Percentiles rank a stretch among this genome's conserved stretches.
Conservation (phyloP, 2,113 vertebrate genomes). For the Guaruba guarouba region DNA sequence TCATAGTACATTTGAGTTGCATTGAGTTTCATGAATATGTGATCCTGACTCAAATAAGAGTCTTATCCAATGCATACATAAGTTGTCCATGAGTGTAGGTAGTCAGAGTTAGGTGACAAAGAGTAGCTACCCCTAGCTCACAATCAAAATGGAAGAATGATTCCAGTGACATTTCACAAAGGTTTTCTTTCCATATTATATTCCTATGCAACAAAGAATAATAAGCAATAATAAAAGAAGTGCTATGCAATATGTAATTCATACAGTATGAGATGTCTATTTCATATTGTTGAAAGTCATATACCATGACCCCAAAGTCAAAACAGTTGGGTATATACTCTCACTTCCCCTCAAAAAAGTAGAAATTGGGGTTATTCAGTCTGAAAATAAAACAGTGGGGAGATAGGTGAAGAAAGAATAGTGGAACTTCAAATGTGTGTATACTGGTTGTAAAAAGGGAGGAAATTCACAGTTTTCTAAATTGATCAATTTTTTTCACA, state of each 20-base stretch:
- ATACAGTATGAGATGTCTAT: not conserved
- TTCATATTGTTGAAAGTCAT: not conserved
- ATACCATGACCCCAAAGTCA: not conserved
- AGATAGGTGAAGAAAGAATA: not conserved
- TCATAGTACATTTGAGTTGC: not conserved
- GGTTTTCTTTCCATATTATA: not conserved
- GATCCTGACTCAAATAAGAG: not conserved
- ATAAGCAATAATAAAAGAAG: not conserved
- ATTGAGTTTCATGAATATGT: not conserved
- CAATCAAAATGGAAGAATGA: not conserved
- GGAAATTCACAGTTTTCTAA: not conserved
- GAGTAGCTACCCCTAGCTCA: not conserved
- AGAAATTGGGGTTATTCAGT: not conserved
- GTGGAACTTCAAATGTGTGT: not conserved
- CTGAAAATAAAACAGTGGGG: not conserved
- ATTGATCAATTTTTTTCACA: not conserved
- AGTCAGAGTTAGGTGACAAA: accelerated
- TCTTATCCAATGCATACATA: not conserved
- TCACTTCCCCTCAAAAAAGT: too few species aligned
- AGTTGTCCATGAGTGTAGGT: not conserved
- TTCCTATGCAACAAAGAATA: not conserved
- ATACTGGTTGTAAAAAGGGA: not conserved
- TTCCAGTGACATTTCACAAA: not conserved
- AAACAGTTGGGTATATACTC: too few species aligned
- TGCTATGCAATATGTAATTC: not conserved